Evolutionary conservation across 2,113 vertebrate genomes (phyloP).

Genomic region (Aptenodytes patagonicus): DNA sequence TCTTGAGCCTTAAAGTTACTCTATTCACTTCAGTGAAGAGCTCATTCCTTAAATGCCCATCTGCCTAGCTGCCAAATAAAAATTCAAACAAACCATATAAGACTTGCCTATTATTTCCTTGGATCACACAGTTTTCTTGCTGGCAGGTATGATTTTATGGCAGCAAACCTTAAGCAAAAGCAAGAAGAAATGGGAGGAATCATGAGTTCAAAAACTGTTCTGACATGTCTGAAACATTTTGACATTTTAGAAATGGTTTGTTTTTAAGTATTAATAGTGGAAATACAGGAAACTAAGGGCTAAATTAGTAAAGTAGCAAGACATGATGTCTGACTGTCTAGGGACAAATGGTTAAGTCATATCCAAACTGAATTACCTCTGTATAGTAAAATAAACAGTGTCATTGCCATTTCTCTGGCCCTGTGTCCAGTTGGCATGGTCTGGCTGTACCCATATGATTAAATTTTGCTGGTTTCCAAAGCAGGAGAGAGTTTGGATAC

Average conservation of each 20-base stretch:
- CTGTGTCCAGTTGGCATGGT: not conserved
- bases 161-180: not conserved
- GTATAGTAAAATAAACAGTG: not conserved
- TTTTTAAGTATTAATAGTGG: not conserved
- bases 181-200: not conserved
- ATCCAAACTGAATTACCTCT: not conserved
- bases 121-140: not conserved
- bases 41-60: not conserved
- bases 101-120: not conserved
- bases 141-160: not conserved
- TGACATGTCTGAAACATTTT: not conserved
- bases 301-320: not conserved
- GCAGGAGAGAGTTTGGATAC: not conserved
- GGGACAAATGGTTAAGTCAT: not conserved
- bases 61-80: not conserved
- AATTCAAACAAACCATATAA: not conserved
- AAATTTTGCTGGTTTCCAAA: not conserved
- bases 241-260: not conserved
- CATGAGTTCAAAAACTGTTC: not conserved
- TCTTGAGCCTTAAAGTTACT: not conserved
- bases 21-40: not conserved
- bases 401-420: not conserved
- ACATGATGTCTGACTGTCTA: not conserved
- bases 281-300: not conserved
- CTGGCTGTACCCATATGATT: not conserved